Evolutionary conservation across 2,113 vertebrate genomes (phyloP).

Genomic region (Jaculus jaculus): DNA sequence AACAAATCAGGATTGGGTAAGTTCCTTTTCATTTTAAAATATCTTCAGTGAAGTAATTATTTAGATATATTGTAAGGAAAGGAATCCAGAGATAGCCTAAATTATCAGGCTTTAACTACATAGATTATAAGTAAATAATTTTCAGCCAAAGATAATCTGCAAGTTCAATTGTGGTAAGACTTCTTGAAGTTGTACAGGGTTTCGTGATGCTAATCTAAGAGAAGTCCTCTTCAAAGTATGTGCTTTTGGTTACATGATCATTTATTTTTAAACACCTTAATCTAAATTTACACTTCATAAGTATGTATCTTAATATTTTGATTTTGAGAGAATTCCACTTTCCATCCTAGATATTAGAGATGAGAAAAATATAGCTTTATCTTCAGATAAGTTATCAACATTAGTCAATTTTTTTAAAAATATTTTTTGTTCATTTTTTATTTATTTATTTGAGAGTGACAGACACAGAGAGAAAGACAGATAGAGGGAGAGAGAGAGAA

Average conservation of each 20-base stretch:
- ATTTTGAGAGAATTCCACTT: neutral
- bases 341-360: neutral
- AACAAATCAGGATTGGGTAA: neutral
- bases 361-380: neutral
- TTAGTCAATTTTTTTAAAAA: neutral
- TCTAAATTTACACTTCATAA: neutral
- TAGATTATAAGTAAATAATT: neutral
- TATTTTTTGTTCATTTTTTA: too few species aligned
- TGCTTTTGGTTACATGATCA: neutral
- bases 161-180: neutral
- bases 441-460: too few species aligned
- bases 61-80: conserved; percentile 9
- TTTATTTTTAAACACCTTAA: neutral
- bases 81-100: neutral
- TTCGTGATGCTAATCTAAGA: neutral
- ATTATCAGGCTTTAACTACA: neutral
- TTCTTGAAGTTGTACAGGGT: neutral
- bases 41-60: conserved; percentile 1
- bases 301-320: conserved; percentile 4
- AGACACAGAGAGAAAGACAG: too few species aligned
- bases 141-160: neutral
- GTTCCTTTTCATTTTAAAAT: neutral
- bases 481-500: too few species aligned
- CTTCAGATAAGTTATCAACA: neutral
- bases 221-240: neutral